Conservation (phyloP, 53 echinoderm and acorn worm genomes). For the Temnopleurus reevesii region DNA sequence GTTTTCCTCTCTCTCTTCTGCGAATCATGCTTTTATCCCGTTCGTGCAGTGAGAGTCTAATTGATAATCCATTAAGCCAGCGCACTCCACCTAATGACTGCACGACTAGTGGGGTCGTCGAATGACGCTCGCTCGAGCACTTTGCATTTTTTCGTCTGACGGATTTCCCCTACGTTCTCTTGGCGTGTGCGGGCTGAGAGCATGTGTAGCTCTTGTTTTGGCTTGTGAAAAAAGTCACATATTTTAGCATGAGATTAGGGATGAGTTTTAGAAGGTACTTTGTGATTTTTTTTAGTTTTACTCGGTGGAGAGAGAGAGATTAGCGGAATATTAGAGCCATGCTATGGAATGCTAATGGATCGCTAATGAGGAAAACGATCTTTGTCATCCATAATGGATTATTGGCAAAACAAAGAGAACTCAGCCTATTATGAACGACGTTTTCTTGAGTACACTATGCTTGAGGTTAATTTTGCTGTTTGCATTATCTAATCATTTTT, state of each 20-base stretch:
- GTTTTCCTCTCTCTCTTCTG: no score
- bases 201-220: not conserved
- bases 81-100: slow-evolving; percentile 18
- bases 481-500: not conserved
- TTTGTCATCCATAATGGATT: not conserved
- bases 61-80: slow-evolving; percentile 31
- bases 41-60: not conserved
- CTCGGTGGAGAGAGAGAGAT: not conserved
- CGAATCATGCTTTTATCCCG: slow-evolving; percentile 18
- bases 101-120: not conserved
- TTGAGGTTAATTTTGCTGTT: not conserved
- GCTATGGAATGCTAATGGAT: not conserved
- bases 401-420: not conserved
- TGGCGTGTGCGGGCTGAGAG: not conserved
- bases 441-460: not conserved
- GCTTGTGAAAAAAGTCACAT: slow-evolving; percentile 31
- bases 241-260: slow-evolving; percentile 34
- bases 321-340: slow-evolving; percentile 4
- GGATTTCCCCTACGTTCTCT: not conserved
- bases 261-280: not conserved
- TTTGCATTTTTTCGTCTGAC: not conserved
- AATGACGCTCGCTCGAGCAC: not conserved
- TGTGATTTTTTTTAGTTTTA: not conserved
- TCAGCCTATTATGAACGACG: not conserved
- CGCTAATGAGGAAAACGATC: not conserved